Evolutionary conservation across 2,797 vertebrate genomes (phyloP).

Genomic region (Otus scops): DNA sequence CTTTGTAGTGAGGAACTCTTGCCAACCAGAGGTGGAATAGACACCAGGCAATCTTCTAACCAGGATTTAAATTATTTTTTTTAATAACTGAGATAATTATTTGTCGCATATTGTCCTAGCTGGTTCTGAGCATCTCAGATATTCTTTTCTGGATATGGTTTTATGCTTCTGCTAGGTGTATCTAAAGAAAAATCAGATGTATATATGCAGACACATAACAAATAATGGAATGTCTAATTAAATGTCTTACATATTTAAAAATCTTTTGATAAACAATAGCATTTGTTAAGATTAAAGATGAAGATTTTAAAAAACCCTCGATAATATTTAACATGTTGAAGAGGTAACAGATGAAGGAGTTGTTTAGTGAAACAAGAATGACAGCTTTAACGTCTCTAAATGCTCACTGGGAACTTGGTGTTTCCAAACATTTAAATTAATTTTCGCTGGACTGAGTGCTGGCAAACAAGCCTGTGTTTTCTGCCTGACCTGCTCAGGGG

Average conservation of each 20-base stretch:
- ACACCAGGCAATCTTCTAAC: neutral
- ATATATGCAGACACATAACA: neutral
- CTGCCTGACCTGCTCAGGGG: neutral
- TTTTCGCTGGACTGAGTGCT: neutral
- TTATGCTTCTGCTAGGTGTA: neutral
- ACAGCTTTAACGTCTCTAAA: neutral
- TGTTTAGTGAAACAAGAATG: neutral
- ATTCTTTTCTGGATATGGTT: neutral
- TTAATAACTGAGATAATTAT: neutral
- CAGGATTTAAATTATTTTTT: neutral
- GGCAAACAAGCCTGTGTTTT: neutral
- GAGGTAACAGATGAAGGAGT: neutral
- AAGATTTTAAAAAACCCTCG: fast-evolving
- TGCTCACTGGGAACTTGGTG: neutral
- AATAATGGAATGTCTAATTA: neutral
- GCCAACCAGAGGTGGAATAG: neutral
- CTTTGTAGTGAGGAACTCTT: neutral
- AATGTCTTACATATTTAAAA: neutral
- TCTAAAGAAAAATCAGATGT: neutral
- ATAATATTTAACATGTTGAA: neutral
- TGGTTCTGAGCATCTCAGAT: neutral
- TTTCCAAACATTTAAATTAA: neutral
- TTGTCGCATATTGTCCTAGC: neutral
- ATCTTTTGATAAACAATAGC: neutral
- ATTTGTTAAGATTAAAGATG: neutral